A percentile compares a stretch with the other conserved stretches of the same genome.
Conservation (phyloP, 2,113 vertebrate genomes). For the Protobothrops flavoviridis region DNA sequence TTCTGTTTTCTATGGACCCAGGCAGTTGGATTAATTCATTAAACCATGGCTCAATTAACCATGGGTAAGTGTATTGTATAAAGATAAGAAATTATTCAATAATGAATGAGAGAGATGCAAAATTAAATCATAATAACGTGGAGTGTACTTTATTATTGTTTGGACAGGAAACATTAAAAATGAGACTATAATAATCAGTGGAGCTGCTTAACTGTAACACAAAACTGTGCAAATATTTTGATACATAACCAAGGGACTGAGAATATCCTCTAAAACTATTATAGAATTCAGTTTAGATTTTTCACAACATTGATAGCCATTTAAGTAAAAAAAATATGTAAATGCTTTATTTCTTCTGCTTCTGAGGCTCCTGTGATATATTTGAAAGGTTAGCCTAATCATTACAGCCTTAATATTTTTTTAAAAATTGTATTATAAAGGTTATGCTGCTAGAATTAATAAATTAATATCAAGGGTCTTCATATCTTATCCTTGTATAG, state of each 20-base stretch:
- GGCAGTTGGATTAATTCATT: neutral
- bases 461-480: neutral
- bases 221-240: neutral
- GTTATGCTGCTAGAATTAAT: neutral
- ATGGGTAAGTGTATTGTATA: neutral
- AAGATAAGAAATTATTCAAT: neutral
- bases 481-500: slow-evolving; percentile 21
- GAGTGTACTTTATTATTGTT: neutral
- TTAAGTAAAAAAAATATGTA: neutral
- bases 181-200: neutral
- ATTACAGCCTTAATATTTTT: slow-evolving; percentile 34
- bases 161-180: neutral
- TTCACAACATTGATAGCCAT: slow-evolving; percentile 38
- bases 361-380: neutral
- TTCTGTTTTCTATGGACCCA: neutral
- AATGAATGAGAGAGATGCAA: neutral
- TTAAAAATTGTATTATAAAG: neutral
- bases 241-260: neutral
- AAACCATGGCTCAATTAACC: neutral
- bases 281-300: neutral
- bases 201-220: neutral
- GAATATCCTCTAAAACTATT: neutral
- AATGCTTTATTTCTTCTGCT: slow-evolving; percentile 21
- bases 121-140: neutral
- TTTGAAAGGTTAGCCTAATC: slow-evolving; percentile 34